Evolutionary conservation across 2,888 invertebrate genomes (phyloP).

Genomic region (Brenthis hecate): DNA sequence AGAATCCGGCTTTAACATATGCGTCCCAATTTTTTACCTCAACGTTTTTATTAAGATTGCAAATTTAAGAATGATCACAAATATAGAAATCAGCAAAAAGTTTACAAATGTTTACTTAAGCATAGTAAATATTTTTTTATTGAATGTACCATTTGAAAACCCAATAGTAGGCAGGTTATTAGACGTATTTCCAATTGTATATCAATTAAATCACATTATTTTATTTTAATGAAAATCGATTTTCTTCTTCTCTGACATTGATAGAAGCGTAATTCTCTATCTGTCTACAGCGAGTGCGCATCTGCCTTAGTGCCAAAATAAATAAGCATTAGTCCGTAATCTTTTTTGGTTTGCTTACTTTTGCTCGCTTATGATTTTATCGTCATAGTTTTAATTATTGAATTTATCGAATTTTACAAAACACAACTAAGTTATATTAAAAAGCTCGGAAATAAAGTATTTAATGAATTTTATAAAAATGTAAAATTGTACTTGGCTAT

Average conservation of each 20-base stretch:
- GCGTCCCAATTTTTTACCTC: slow-evolving; percentile 39
- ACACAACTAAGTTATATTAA: not conserved
- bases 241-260: slow-evolving; percentile 51
- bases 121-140: not conserved
- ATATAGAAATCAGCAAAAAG: slow-evolving; percentile 10
- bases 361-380: slow-evolving; percentile 20
- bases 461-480: too few species aligned
- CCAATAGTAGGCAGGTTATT: not conserved
- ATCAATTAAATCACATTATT: too few species aligned
- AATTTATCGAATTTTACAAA: not conserved
- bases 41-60: slow-evolving; percentile 24
- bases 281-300: slow-evolving; percentile 74
- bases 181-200: not conserved
- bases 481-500: not conserved
- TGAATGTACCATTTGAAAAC: not conserved
- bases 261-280: slow-evolving; percentile 66
- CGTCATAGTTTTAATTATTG: not conserved
- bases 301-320: slow-evolving; percentile 70
- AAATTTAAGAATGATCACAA: slow-evolving; percentile 14
- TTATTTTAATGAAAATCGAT: too few species aligned
- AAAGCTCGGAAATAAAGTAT: not conserved
- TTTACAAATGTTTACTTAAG: slow-evolving; percentile 2
- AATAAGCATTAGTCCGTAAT: slow-evolving; percentile 64
- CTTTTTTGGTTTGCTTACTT: slow-evolving; percentile 24
- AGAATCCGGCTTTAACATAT: slow-evolving; percentile 39